Percentiles rank a stretch among this genome's conserved stretches.
Conservation (phyloP, 2,797 vertebrate species). For the Diceros bicornis region DNA sequence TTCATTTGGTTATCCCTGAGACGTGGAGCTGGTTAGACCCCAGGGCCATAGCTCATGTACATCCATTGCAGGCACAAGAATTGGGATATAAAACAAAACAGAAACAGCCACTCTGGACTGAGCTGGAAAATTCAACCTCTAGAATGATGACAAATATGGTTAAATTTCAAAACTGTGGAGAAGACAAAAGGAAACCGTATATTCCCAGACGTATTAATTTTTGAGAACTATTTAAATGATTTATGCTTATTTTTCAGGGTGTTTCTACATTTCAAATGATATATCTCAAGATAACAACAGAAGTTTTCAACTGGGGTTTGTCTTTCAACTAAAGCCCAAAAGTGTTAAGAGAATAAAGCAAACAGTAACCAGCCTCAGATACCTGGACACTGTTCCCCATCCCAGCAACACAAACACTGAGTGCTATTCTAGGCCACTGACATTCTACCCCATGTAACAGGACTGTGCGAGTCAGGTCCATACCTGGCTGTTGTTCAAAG, state of each 20-base stretch:
- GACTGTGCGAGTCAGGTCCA: neutral
- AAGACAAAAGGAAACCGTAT: neutral
- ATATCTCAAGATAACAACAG: neutral
- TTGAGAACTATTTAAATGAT: neutral
- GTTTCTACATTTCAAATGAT: constrained; percentile 43
- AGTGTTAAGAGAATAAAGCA: neutral
- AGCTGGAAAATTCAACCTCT: neutral
- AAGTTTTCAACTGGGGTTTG: constrained; percentile 36
- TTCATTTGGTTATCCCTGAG: neutral
- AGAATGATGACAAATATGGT: neutral
- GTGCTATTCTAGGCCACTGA: neutral
- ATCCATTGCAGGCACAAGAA: neutral
- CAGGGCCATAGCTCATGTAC: neutral
- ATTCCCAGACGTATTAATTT: neutral
- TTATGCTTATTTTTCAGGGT: constrained; percentile 3
- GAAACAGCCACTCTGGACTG: neutral
- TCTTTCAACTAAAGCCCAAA: constrained; percentile 43
- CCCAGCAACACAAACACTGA: neutral
- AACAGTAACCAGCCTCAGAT: neutral
- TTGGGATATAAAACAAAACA: neutral
- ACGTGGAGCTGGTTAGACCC: neutral
- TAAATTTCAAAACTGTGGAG: neutral
- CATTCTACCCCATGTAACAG: neutral
- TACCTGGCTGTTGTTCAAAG: constrained; percentile 34
- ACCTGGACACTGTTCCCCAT: neutral